Base-by-base conservation (phyloP, 2,797 vertebrate species). In the Diplodus sargus region DNA sequence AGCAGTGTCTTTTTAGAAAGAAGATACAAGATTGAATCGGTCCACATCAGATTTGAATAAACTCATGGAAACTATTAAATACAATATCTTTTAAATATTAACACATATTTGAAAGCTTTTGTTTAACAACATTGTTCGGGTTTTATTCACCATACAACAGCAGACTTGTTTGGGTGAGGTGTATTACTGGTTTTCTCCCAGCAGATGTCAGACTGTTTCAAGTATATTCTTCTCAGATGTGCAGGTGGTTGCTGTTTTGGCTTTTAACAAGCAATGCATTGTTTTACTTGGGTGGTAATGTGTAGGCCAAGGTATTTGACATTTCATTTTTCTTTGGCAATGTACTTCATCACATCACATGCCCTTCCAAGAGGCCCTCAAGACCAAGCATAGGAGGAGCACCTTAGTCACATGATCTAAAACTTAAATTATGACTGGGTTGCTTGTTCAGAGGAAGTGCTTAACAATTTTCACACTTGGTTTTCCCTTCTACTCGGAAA, bases 141-240 rank as follows among this genome's bases (percentile, higher is more conserved):
- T 70, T 57, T 34, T 49, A 18, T 57, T 73, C 2, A 58, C 2
- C 1, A 17, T 4, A 20, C 45, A 49, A 2, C 43, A 13, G 60
- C 1, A 43, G 4, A 42, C 15, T 15, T 59, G 51, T 25, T 53
- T 64, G 5, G 16, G 9, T 39, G 10, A 10, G 39, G 1, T 77
- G 91, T 51, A 89, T 13, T 89, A 14, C 59, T 59, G 3, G 0
- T 30, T 60, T 76, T 72, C 12, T 4, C 0, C 90, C 93, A 92
- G 82, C 76, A 93, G 91, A 80, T 88, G 91, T 80, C 91, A 89
- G 63, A 1, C 80, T 80, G 59, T 1, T 23, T 70, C 17, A 49
- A 81, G 30, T 48, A 12, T 62, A n/a, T 34, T 22, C 42, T 58
- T 61, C 5, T 56, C 10, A 30, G 45, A 39, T 14, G 8, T 23